Base-by-base conservation (phyloP, 2,888 invertebrate genomes). In the Merodon equestris region DNA sequence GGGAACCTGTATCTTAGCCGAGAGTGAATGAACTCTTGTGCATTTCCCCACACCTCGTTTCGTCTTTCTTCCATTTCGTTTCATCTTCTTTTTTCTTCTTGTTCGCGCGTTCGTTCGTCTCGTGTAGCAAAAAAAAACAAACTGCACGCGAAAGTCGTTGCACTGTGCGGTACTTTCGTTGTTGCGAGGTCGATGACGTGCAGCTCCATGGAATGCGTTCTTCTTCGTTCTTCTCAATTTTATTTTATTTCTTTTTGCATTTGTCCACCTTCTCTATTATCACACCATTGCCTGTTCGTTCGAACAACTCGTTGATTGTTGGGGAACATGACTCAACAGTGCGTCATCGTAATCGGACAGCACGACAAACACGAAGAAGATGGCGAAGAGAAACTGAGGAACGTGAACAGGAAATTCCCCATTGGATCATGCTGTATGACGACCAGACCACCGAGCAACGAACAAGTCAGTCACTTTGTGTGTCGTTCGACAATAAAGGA, bases 141-240 rank as follows among this genome's bases (percentile, higher is more conserved):
- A 74, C 40, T 68, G 70, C 82, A 71, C 74, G 77, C 77, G 77
- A 81, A 82, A 82, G 83, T 83, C 83, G 82, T 82, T 83, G 83
- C 82, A 83, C 83, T 82, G 73, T 79, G 82, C 83, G 83, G 83
- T 83, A 83, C 83, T 83, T 83, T 83, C 83, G 77, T 82, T 83
- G 76, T 76, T 76, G 73, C 66, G 74, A 73, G 79, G 70, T 74
- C 79, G 74, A 74, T 70, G 74, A 74, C 79, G 79, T 70, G 19
- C 53, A 64, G 45, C 53, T 60, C 14, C 60, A 67, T 67, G 67
- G 79, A 79, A 79, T 74, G 79, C 51, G 63, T 74, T 79, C 63
- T 42, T 34, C 68, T 57, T 13, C 18, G 54, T 57, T 54, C 56
- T 36, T n/a, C n/a, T n/a, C n/a, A n/a, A n/a, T 76, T 45, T n/a